Evolutionary conservation across 2,797 vertebrate species (phyloP).

Genomic region (Selene dorsalis): DNA sequence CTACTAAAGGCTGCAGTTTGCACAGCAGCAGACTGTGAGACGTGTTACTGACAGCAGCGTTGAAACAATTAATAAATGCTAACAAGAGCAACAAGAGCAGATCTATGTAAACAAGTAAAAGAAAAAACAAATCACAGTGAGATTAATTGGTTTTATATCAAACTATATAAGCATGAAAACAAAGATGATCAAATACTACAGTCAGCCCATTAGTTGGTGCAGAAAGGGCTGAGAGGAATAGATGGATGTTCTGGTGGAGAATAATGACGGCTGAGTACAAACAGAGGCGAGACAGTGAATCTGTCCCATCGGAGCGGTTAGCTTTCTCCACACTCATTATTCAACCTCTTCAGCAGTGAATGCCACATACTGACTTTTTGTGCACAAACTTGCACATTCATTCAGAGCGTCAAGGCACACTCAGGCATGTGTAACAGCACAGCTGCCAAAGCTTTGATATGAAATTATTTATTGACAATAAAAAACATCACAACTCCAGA

Average conservation of each 20-base stretch:
- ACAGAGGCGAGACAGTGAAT: constrained; percentile 49
- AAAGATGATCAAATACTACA: constrained; percentile 51
- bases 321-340: constrained; percentile 55
- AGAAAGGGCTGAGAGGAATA: constrained; percentile 31
- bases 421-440: constrained; percentile 4
- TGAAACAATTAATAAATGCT: constrained; percentile 19
- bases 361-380: constrained; percentile 32
- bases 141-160: constrained; percentile 55
- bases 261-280: constrained; percentile 58
- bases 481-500: constrained; percentile 20
- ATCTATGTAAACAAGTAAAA: constrained; percentile 38
- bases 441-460: constrained; percentile 35
- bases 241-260: constrained; percentile 47
- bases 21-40: constrained; percentile 23
- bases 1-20: constrained; percentile 40
- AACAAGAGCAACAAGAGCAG: constrained; percentile 35
- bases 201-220: constrained; percentile 52
- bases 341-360: constrained; percentile 52
- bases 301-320: constrained; percentile 52
- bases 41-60: constrained; percentile 10
- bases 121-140: constrained; percentile 25
- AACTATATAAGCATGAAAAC: constrained; percentile 38
- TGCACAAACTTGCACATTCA: constrained; percentile 19
- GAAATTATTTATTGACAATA: constrained; percentile 14
- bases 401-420: constrained; percentile 2